Evolutionary conservation across 2,888 invertebrate genomes (phyloP), one percentile per base, ranked within the genome.

Genomic region (Nysson spinosus): DNA sequence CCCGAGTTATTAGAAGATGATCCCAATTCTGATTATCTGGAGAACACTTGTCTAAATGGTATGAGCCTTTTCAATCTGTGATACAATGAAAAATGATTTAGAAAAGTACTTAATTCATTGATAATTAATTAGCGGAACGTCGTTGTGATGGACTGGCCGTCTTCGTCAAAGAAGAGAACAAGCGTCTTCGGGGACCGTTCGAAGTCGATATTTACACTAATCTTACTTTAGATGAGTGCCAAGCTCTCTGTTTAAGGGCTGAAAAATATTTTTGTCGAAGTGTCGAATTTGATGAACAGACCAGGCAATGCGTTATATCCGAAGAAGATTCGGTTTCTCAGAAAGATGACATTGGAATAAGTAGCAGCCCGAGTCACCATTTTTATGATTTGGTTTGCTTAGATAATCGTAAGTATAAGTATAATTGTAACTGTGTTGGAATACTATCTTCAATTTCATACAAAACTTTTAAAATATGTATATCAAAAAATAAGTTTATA

Each of bases 231-330:
- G 94, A 95, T 75, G 96, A 96, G 88, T 96, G 96, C 80, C 95
- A 96, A 86, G 92, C 93, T 1, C 93, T 95, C 90, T 96, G 96
- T 83, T 91, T 96, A 34, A 89, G 94, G 57, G 95, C 95, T 9
- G 95, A 96, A 86, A 95, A 95, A 91, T 96, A 94, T 85, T 95
- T 95, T 81, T 96, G 96, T 83, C 93, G 96, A 22, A 96, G 96
- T 1, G 93, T 96, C 37, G 95, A 96, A 84, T 96, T 94, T 82
- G 96, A 96, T 81, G 95, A 95, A 74, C 93, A 94, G 89, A 94
- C 94, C 2, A 92, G 93, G 52, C 93, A 94, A 79, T 96, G 96
- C 80, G 93, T 95, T n/a, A 89, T 96, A 34, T 96, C 95, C 0
- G 96, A 96, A 87, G 96, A 96, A 88, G 96, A 96, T 84, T 96